phyloP scores from a whole-genome alignment of 2,888 invertebrate genomes.

The Diabrotica balteata region DNA sequence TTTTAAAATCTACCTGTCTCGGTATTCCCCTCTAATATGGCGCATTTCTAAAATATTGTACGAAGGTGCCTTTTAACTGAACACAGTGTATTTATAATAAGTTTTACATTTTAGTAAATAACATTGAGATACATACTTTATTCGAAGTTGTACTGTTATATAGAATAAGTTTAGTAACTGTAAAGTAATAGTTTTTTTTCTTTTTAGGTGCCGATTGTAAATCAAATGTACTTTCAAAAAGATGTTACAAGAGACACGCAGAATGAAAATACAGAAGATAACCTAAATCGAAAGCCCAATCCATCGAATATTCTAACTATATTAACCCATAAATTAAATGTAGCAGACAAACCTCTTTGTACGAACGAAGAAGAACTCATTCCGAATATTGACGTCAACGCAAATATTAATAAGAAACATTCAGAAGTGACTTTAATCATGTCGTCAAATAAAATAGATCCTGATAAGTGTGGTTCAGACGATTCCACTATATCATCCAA shows the following conservation, averaged over 20 bases:
- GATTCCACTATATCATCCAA: conserved; percentile 41
- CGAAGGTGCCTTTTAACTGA: no score
- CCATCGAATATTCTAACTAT: not conserved
- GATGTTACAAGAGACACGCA: conserved; percentile 52
- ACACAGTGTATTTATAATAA: no score
- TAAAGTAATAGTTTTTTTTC: not conserved
- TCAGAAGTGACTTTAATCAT: conserved; percentile 46
- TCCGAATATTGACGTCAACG: conserved; percentile 54
- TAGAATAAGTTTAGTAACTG: not conserved
- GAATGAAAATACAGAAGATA: conserved; percentile 46
- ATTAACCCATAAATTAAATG: conserved; percentile 10
- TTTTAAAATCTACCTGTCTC: no score
- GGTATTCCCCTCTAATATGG: no score
- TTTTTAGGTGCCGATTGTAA: conserved; percentile 7
- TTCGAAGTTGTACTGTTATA: not conserved
- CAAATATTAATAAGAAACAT: conserved; percentile 39
- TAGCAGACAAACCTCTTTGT: not conserved
- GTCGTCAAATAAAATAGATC: conserved; percentile 42
- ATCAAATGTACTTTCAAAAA: conserved; percentile 14
- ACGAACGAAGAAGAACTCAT: conserved; percentile 49
- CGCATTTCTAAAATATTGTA: no score
- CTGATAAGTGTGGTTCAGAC: conserved; percentile 43
- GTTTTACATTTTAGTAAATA: no score
- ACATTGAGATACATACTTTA: no score
- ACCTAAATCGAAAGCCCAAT: conserved; percentile 9